Conservation (phyloP, 2,113 vertebrate species). For the Pseudopodoces humilis region DNA sequence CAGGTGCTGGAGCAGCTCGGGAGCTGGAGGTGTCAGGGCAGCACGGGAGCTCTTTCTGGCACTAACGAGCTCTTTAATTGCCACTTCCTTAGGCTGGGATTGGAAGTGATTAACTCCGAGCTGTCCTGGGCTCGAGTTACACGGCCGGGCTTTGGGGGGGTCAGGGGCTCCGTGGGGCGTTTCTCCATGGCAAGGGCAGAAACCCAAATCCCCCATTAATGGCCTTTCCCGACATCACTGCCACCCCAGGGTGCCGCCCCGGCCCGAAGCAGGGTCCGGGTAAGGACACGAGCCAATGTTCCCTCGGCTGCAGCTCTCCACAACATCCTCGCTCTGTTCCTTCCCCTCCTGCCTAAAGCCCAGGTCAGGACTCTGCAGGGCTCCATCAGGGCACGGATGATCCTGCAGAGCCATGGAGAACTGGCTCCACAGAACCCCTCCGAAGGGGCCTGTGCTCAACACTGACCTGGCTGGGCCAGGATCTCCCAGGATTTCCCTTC, state of each 20-base stretch:
- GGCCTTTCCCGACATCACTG: not conserved
- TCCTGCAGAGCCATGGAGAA: constrained; percentile 15
- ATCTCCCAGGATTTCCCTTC: not conserved
- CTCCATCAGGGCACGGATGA: constrained; percentile 6
- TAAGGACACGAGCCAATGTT: fast-evolving
- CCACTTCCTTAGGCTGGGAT: not conserved
- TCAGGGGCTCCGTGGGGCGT: not conserved
- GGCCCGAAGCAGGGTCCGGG: fast-evolving
- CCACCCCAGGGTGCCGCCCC: not conserved
- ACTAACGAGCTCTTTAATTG: not conserved
- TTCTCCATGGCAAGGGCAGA: not conserved
- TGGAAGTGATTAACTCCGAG: not conserved
- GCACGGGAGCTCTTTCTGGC: constrained; percentile 11
- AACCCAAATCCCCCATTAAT: not conserved
- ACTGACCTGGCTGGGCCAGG: not conserved
- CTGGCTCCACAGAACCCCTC: not conserved
- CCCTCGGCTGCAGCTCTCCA: fast-evolving
- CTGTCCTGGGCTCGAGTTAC: not conserved
- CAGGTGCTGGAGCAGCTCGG: not conserved
- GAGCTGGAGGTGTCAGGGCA: not conserved
- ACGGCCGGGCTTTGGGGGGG: not conserved
- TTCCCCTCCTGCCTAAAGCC: not conserved
- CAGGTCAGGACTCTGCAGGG: constrained; percentile 13
- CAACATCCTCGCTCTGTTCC: not conserved
- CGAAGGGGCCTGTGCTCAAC: not conserved